Evolutionary conservation across 2,113 vertebrate genomes (phyloP).

Genomic region (Chelonoidis abingdonii): DNA sequence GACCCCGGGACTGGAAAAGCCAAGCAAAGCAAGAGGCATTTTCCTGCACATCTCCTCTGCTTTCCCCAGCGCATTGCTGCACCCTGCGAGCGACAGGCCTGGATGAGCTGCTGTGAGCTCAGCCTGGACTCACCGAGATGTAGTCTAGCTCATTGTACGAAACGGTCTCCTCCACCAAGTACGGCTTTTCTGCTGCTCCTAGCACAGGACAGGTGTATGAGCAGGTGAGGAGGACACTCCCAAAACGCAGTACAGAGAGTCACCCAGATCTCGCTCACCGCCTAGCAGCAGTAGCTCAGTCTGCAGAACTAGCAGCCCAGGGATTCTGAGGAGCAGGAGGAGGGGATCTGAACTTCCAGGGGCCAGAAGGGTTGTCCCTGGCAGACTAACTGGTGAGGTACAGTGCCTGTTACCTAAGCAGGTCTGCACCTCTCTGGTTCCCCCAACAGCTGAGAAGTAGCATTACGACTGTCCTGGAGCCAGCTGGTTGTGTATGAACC

Average conservation of each 20-base stretch:
- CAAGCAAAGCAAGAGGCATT: background rate
- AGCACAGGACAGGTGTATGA: background rate
- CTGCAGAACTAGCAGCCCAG: background rate
- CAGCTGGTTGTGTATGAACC: rapidly evolving
- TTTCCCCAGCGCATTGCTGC: background rate
- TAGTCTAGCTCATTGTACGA: slow-evolving; percentile 97
- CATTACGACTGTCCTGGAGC: background rate
- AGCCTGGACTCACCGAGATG: slow-evolving; percentile 86
- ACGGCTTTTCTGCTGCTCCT: slow-evolving; percentile 98
- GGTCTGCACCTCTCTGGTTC: background rate
- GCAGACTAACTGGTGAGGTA: background rate
- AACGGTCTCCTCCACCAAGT: slow-evolving; percentile 94
- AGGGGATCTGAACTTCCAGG: background rate
- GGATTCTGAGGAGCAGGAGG: rapidly evolving
- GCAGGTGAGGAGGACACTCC: background rate
- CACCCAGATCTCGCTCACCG: rapidly evolving
- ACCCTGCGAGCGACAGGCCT: background rate
- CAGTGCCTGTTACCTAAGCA: background rate
- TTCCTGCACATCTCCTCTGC: background rate
- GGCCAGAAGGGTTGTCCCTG: background rate
- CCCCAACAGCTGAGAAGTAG: background rate
- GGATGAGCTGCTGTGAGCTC: rapidly evolving
- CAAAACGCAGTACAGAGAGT: background rate
- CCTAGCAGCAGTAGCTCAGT: background rate
- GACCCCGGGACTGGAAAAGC: background rate